Base-by-base conservation (phyloP, 2,888 invertebrate species). In the Nephrotoma guestfalica region DNA sequence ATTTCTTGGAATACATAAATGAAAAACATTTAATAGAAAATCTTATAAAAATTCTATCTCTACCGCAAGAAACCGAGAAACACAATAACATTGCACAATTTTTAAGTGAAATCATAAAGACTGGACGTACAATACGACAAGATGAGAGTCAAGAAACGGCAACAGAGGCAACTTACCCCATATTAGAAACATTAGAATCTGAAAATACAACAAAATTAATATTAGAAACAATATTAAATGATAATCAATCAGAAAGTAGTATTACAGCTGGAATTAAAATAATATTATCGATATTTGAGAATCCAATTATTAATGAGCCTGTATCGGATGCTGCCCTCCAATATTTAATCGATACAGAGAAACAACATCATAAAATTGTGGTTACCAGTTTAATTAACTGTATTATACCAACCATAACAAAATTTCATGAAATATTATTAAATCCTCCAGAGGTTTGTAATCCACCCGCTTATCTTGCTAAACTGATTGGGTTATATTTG, bases 61-160 rank as follows among this genome's bases (percentile, higher is more conserved):
- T 94, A 88, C 93, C 94, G 88, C 92, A 94, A 88, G 94, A 95
- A 89, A 93, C 94, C 89, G 96, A 96, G 89, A 95, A 96, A 89
- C 96, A 98, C 90, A 94, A 94, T 89, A 98, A 97, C 93, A 96
- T 96, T 89, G 95, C 97, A 89, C 96, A 97, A 92, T 94, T 97
- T 91, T 93, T 98, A 89, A 96, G 96, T 92, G 97, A 98, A 93
- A 95, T 98, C 90, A 94, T 97, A 88, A 93, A 93, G 89, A 93
- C 93, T 90, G 93, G 94, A 88, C 93, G 95, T 88, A 89, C 89
- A 85, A 90, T 91, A 90, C 93, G 93, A 89, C 93, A 92, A 89
- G 93, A 92, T 88, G 93, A 92, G 94, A 92, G 93, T 88, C 93
- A 93, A 87, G 94, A 95, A 90, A 93, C 90, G 86, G 89, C 90